Percentiles rank a stretch among this genome's conserved stretches.
Conservation (phyloP, 2,113 vertebrate species). For the Varanus salvator region DNA sequence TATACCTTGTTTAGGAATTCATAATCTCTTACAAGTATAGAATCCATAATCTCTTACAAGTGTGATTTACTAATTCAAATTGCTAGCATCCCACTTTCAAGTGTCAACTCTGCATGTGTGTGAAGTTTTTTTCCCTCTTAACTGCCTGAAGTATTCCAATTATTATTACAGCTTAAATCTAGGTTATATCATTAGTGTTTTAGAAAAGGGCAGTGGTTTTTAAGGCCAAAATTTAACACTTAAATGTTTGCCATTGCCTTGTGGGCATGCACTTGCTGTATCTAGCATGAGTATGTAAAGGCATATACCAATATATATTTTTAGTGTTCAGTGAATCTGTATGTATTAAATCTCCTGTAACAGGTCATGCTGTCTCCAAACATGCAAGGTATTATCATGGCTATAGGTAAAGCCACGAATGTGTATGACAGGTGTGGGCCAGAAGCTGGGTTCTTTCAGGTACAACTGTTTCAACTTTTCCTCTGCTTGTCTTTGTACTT, state of each 20-base stretch:
- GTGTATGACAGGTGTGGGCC: conserved; percentile 98
- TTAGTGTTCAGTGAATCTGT: conserved; percentile 74
- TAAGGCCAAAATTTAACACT: conserved; percentile 36
- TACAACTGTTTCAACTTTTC: conserved; percentile 81
- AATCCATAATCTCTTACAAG: neutral
- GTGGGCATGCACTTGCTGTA: conserved; percentile 66
- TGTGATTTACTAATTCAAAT: conserved; percentile 12
- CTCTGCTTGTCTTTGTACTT: conserved; percentile 13
- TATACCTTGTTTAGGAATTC: neutral
- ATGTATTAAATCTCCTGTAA: conserved; percentile 84
- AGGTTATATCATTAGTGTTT: conserved; percentile 34
- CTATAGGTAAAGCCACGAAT: conserved; percentile 97
- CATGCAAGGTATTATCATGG: conserved; percentile 99
- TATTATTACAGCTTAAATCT: neutral
- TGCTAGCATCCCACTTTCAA: conserved; percentile 25
- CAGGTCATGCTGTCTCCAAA: conserved; percentile 99
- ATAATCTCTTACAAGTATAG: neutral
- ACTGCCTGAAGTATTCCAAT: conserved; percentile 5
- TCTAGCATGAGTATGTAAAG: conserved; percentile 74
- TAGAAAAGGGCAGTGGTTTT: conserved; percentile 49
- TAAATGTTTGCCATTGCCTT: conserved; percentile 49
- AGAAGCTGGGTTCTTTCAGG: conserved; percentile 99
- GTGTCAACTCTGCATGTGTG: conserved; percentile 52
- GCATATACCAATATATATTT: conserved; percentile 63
- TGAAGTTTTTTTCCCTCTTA: conserved; percentile 24